Evolutionary conservation across 2,113 vertebrate genomes (phyloP).

Genomic region (Halichoeres trimaculatus): DNA sequence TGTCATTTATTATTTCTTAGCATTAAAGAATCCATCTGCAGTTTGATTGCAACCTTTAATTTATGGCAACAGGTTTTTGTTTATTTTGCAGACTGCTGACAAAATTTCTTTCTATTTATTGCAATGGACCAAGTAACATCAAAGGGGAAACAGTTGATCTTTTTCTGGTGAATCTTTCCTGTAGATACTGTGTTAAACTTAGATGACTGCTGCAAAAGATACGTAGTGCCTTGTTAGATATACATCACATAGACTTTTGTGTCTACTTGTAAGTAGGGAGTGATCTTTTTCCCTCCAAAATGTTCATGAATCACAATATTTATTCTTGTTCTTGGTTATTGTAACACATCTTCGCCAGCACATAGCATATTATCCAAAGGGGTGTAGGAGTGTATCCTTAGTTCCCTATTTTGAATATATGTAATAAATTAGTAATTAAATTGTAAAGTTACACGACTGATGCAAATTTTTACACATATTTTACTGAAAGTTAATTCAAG

Average conservation of each 20-base stretch:
- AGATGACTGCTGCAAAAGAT: background rate
- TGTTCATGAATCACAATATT: background rate
- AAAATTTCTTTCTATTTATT: too few relatives aligned
- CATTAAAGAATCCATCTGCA: too few relatives aligned
- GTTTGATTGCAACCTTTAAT: too few relatives aligned
- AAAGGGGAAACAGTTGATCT: too few relatives aligned
- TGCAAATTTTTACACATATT: background rate
- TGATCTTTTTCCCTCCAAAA: too few relatives aligned
- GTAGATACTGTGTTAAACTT: background rate
- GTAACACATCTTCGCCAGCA: background rate
- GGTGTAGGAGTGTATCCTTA: background rate
- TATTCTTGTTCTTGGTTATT: background rate
- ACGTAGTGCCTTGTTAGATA: slow-evolving; percentile 8
- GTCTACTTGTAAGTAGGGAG: background rate
- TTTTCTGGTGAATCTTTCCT: too few relatives aligned
- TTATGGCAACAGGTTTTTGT: too few relatives aligned
- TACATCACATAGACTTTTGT: background rate
- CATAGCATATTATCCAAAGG: background rate
- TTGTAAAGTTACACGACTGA: background rate
- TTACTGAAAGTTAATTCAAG: background rate
- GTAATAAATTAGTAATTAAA: background rate
- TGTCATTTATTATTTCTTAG: too few relatives aligned
- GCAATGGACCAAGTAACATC: too few relatives aligned
- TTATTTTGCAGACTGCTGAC: too few relatives aligned
- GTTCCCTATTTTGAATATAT: background rate